phyloP scores from a whole-genome alignment of 1,140 invertebrate genomes.

The Habropoda laboriosa region DNA sequence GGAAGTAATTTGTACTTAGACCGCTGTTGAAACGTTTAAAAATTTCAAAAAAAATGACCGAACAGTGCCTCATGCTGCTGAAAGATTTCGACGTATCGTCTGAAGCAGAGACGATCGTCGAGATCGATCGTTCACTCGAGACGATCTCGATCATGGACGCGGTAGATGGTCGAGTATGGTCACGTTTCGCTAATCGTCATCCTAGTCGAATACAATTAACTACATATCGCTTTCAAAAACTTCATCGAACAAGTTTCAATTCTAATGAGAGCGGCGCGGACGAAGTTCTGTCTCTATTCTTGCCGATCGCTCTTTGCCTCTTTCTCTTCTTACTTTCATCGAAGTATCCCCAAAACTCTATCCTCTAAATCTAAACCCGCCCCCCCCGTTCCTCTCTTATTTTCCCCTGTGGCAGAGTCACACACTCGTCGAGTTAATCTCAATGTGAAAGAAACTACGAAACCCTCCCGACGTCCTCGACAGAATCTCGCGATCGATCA shows the following conservation, averaged over 20 bases:
- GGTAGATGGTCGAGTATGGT: constrained; percentile 69
- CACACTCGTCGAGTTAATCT: constrained; percentile 46
- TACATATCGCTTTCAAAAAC: constrained; percentile 57
- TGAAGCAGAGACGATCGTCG: constrained; percentile 45
- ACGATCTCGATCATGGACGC: constrained; percentile 49
- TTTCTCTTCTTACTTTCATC: constrained; percentile 17
- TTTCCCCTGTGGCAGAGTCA: constrained; percentile 8
- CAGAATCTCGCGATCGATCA: constrained; percentile 55
- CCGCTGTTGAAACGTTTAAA: too few relatives aligned
- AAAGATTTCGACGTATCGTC: constrained; percentile 50
- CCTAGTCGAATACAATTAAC: constrained; percentile 67
- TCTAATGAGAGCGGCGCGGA: constrained; percentile 74
- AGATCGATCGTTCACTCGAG: constrained; percentile 39
- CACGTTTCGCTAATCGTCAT: constrained; percentile 63
- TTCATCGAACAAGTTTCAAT: constrained; percentile 82
- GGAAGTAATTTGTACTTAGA: too few relatives aligned
- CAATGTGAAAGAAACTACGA: constrained; percentile 58
- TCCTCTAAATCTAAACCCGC: neutral
- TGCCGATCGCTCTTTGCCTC: too few relatives aligned
- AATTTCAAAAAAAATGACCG: too few relatives aligned
- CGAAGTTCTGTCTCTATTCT: constrained; percentile 68
- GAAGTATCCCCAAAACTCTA: neutral
- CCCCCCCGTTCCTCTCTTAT: neutral
- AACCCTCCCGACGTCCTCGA: constrained; percentile 61
- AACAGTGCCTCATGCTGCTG: neutral